Percentiles rank a stretch among this genome's conserved stretches.
Conservation (phyloP, 2,888 invertebrate species). For the Rhagophthalmus giganteus region DNA sequence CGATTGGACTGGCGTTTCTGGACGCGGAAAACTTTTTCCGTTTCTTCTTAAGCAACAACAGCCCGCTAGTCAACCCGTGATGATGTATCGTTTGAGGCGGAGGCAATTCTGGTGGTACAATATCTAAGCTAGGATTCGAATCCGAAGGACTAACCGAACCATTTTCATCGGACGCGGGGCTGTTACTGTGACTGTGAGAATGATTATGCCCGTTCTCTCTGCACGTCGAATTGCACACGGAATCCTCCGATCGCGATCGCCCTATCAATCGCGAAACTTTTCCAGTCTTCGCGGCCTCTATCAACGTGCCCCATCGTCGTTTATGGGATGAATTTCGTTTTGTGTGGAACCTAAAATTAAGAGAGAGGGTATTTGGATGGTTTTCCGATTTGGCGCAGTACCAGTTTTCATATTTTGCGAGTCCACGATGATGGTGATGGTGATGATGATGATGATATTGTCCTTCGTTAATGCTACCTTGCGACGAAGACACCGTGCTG, state of each 20-base stretch:
- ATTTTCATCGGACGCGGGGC: constrained; percentile 68
- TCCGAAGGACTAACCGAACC: constrained; percentile 72
- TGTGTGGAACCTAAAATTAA: constrained; percentile 51
- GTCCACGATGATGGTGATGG: constrained; percentile 39
- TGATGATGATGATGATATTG: constrained; percentile 38
- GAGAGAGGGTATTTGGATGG: no score
- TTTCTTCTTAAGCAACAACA: constrained; percentile 77
- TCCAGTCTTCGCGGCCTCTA: constrained; percentile 83
- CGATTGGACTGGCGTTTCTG: constrained; percentile 66
- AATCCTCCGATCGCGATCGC: constrained; percentile 80
- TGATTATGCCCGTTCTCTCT: constrained; percentile 60
- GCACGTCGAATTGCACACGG: constrained; percentile 65
- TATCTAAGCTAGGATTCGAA: constrained; percentile 68
- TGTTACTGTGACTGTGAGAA: constrained; percentile 58
- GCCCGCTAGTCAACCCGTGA: constrained; percentile 60
- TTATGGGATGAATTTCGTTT: constrained; percentile 68
- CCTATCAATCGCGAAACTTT: constrained; percentile 80
- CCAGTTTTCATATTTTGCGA: constrained; percentile 36
- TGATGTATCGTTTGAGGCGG: constrained; percentile 43
- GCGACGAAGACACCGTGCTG: constrained; percentile 54
- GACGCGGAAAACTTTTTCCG: constrained; percentile 83
- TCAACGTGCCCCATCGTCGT: constrained; percentile 80
- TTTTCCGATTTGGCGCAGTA: no score
- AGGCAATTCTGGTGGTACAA: constrained; percentile 28
- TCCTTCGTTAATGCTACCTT: constrained; percentile 55